Evolutionary conservation across 1,140 invertebrate species (phyloP).

Genomic region (Lysiphlebus fabarum): DNA sequence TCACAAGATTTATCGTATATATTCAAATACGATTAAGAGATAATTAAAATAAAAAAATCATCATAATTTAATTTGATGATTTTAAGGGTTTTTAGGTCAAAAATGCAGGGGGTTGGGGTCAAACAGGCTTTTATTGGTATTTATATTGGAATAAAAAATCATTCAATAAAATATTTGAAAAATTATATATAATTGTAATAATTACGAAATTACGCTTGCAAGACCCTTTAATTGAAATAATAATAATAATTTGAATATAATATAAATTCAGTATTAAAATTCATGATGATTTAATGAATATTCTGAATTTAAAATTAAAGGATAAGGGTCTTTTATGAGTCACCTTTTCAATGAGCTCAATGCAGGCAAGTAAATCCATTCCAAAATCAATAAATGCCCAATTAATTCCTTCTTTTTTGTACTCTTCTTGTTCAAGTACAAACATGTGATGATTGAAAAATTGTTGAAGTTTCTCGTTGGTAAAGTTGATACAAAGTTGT

Average conservation of each 20-base stretch:
- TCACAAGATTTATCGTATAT: no score
- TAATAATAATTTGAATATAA: slow-evolving; percentile 1
- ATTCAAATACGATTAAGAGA: no score
- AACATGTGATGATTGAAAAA: slow-evolving; percentile 99
- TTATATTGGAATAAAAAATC: not conserved
- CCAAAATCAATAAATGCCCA: slow-evolving; percentile 97
- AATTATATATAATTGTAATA: not conserved
- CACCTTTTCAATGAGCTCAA: slow-evolving; percentile 97
- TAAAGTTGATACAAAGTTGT: slow-evolving; percentile 98
- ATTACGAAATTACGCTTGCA: slow-evolving; percentile 22
- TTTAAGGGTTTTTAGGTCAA: not conserved
- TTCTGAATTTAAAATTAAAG: not conserved
- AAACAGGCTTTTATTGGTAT: not conserved
- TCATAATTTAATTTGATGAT: no score
- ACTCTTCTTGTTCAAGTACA: slow-evolving; percentile 95
- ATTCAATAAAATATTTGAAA: slow-evolving; percentile 1
- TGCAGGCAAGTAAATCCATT: slow-evolving; percentile 95
- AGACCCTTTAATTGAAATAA: slow-evolving; percentile 15
- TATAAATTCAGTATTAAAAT: no score
- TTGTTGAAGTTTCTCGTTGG: slow-evolving; percentile 95
- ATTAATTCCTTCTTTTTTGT: slow-evolving; percentile 89
- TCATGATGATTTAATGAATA: no score
- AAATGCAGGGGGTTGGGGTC: no score
- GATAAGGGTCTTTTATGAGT: slow-evolving; percentile 38
- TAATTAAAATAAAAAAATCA: no score